These are phyloP conservation scores for Podocnemis expansa DNA, from an alignment of 2,113 vertebrate species.

Conservation along the genomic window DNA sequence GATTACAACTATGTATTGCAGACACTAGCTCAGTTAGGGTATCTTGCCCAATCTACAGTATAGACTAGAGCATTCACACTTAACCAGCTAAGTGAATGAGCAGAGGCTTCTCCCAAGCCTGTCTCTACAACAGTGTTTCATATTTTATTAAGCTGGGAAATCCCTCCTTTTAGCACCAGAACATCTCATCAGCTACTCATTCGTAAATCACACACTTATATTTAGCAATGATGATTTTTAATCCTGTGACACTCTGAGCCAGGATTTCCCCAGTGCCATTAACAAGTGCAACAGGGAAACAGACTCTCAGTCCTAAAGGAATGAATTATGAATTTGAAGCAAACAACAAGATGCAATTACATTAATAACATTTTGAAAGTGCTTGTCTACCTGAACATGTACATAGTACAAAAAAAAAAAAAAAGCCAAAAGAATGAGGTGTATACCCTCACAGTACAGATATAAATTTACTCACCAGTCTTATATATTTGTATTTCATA, in stretches of 20 bases:
- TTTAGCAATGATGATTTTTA: background rate
- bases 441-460: background rate
- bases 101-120: background rate
- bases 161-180: background rate
- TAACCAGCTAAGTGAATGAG: background rate
- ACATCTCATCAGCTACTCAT: accelerated
- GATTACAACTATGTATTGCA: background rate
- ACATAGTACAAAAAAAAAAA: background rate
- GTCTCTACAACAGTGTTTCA: background rate
- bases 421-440: accelerated
- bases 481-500: background rate
- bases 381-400: background rate
- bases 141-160: background rate
- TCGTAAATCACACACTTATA: background rate
- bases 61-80: background rate
- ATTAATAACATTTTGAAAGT: background rate
- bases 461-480: background rate
- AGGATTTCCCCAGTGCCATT: conserved; percentile 10
- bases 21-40: background rate
- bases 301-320: background rate
- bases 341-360: background rate
- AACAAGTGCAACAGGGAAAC: background rate
- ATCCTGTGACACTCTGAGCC: background rate
- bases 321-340: background rate
- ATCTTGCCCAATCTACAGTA: background rate